Evolutionary conservation across 2,888 invertebrate genomes (phyloP).

Genomic region (Petrolisthes manimaculis): DNA sequence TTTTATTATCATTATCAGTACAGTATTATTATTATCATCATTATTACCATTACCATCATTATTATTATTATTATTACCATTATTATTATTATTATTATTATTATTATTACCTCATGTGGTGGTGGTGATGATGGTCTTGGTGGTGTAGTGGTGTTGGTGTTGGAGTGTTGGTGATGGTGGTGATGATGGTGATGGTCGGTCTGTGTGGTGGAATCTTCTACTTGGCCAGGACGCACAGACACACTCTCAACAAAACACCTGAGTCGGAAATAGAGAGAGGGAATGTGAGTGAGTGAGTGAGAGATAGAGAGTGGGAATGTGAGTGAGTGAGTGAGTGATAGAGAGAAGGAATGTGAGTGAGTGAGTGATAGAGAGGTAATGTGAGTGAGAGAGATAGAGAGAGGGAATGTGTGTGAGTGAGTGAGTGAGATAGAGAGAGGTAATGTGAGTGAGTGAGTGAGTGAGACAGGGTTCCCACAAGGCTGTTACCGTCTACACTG

Average conservation of each 20-base stretch:
- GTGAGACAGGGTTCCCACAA: too few species aligned
- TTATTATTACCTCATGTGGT: background rate
- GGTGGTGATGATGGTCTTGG: background rate
- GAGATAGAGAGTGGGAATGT: background rate
- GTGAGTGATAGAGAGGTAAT: background rate
- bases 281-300: too few species aligned
- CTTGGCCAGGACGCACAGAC: constrained; percentile 34
- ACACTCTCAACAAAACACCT: constrained; percentile 50
- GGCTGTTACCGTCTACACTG: too few species aligned
- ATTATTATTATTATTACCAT: too few species aligned
- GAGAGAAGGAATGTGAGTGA: background rate
- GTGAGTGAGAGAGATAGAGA: background rate
- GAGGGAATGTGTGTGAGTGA: background rate
- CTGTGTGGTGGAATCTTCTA: constrained; percentile 55
- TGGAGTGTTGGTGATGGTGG: constrained; percentile 5
- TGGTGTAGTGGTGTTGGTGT: background rate
- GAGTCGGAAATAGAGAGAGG: background rate
- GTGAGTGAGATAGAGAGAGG: too few species aligned
- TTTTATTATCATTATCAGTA: too few species aligned
- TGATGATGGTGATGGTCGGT: constrained; percentile 29
- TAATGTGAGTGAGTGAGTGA: too few species aligned
- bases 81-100: too few species aligned
- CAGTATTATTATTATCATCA: too few species aligned
- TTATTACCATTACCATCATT: too few species aligned
- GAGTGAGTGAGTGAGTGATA: background rate